Evolutionary conservation across 2,797 vertebrate genomes (phyloP).

Genomic region (Hypotaenidia philippensis): DNA sequence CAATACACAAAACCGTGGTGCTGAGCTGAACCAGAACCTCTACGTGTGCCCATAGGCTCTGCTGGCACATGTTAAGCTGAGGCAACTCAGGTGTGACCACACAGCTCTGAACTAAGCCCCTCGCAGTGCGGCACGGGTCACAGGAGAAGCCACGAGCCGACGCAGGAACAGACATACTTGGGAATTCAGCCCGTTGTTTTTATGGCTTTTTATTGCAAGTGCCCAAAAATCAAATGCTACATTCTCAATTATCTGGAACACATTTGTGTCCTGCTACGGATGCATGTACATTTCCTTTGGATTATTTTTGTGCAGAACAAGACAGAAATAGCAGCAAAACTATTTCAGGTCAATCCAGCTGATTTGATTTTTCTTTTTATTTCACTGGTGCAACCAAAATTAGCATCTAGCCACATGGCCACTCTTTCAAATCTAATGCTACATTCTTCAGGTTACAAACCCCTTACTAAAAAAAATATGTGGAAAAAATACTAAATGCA

Average conservation of each 20-base stretch:
- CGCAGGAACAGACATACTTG: not conserved
- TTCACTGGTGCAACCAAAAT: not conserved
- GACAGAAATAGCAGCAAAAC: not conserved
- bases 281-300: not conserved
- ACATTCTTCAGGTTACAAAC: not conserved
- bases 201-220: not conserved
- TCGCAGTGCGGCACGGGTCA: not conserved
- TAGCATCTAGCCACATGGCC: not conserved
- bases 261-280: not conserved
- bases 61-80: accelerated
- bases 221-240: not conserved
- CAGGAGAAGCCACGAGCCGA: not conserved
- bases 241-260: not conserved
- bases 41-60: not conserved
- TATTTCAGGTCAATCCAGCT: not conserved
- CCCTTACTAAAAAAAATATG: not conserved
- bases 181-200: not conserved
- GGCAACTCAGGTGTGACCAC: not conserved
- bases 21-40: not conserved
- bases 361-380: not conserved
- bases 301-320: not conserved
- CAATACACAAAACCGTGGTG: not conserved
- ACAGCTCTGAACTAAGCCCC: accelerated
- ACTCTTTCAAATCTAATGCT: not conserved
- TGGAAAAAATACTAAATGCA: not conserved